A percentile compares a stretch with the other conserved stretches of the same genome.
Evolutionary conservation across 2,888 invertebrate species (phyloP).

Genomic region (Elmis aenea): DNA sequence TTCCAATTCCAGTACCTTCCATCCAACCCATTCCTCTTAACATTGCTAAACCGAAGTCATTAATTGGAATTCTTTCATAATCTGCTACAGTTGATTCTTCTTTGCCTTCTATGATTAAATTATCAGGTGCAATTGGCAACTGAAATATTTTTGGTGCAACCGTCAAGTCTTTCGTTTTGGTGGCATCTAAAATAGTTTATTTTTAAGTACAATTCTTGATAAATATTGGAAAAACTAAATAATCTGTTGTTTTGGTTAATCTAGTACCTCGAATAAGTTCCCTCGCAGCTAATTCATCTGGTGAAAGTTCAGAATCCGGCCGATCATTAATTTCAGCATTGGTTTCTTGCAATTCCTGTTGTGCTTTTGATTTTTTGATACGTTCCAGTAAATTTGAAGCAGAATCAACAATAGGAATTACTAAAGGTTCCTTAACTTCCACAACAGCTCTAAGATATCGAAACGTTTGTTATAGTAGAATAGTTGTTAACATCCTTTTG

Average conservation of each 20-base stretch:
- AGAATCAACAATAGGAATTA: constrained; percentile 62
- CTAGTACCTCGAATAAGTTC: constrained; percentile 63
- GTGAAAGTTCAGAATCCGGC: constrained; percentile 44
- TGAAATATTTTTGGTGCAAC: constrained; percentile 40
- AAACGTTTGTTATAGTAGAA: not conserved
- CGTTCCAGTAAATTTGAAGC: constrained; percentile 49
- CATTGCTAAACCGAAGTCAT: constrained; percentile 88
- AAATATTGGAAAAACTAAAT: no score
- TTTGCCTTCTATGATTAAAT: constrained; percentile 61
- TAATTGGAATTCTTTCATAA: constrained; percentile 66
- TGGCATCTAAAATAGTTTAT: not conserved
- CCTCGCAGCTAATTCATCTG: constrained; percentile 69
- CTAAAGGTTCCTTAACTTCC: constrained; percentile 53
- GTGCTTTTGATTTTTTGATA: constrained; percentile 51
- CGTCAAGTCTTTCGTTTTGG: constrained; percentile 5
- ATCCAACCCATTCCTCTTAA: constrained; percentile 93
- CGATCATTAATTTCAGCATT: constrained; percentile 23
- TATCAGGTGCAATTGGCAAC: constrained; percentile 55
- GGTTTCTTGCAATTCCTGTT: constrained; percentile 40
- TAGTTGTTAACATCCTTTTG: constrained; percentile 1
- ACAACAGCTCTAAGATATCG: constrained; percentile 52
- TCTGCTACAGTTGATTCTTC: constrained; percentile 58
- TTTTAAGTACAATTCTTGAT: not conserved
- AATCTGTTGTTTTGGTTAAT: no score
- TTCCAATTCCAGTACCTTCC: constrained; percentile 59